phyloP scores from a whole-genome alignment of 1,140 invertebrate genomes.

The Manduca sexta region DNA sequence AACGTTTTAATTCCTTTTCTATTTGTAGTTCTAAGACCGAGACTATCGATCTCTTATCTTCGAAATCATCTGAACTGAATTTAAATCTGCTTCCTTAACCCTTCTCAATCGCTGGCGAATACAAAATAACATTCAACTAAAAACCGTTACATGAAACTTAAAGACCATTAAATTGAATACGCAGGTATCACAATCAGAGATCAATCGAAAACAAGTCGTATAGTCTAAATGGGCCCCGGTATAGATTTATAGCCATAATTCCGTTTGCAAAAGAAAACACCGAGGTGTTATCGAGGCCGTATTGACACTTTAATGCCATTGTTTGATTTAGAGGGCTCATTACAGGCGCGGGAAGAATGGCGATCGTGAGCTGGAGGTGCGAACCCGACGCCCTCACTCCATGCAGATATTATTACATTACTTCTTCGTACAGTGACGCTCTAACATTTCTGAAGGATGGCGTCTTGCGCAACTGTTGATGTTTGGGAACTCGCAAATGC shows the following conservation, averaged over 20 bases:
- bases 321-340: slow-evolving; percentile 71
- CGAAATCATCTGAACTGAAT: too few species aligned
- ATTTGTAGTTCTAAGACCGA: too few species aligned
- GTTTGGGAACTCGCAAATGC: too few species aligned
- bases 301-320: slow-evolving; percentile 73
- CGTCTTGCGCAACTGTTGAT: not conserved
- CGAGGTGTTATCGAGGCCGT: slow-evolving; percentile 61
- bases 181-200: too few species aligned
- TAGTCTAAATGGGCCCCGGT: slow-evolving; percentile 33
- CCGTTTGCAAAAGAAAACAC: slow-evolving; percentile 63
- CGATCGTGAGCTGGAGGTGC: slow-evolving; percentile 44
- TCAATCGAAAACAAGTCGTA: slow-evolving; percentile 26
- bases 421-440: slow-evolving; percentile 29
- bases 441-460: slow-evolving; percentile 8
- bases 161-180: too few species aligned
- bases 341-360: slow-evolving; percentile 55
- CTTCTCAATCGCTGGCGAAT: too few species aligned
- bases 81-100: too few species aligned
- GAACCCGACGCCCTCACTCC: slow-evolving; percentile 23
- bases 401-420: slow-evolving; percentile 46
- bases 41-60: too few species aligned
- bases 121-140: too few species aligned
- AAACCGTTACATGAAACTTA: too few species aligned
- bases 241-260: slow-evolving; percentile 65
- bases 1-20: too few species aligned